Base-by-base conservation (phyloP, 2,888 invertebrate genomes). In the Drosophila pullipes region DNA sequence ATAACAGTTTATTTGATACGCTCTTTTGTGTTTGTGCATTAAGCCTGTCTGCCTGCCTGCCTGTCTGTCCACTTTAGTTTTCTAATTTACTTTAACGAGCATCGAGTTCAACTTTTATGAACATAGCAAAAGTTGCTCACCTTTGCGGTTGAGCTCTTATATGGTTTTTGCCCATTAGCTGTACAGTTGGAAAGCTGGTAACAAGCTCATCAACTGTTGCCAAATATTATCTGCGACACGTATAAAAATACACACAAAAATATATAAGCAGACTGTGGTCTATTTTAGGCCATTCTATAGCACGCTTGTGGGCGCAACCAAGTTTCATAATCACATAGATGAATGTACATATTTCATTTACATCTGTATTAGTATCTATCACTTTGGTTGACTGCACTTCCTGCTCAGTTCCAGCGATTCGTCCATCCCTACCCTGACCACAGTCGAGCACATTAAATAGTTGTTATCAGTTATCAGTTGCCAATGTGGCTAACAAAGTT, bases 1-100 rank as follows among this genome's bases (percentile, higher is more conserved):
- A 79, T 76, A 72, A 66, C 65, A 74, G 74, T 82, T 78, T 60
- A 74, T 74, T 63, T 59, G 49, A 62, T 76, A 52, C 2, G 59
- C 62, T 16, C 66, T 49, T 69, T 69, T 53, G 66, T 41, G 44
- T 52, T 53, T 41, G 18, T 62, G 41, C 64, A 22, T 25, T 33
- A 57, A 1, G 50, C 35, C 53, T 4, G 54, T 9, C 60, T 41
- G 10, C 33, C 50, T 4, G 54, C 6, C 60, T 41, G 10, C 33
- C 50, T 52, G 35, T 50, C 54, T 52, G 35, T 50, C 13, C 31
- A 13, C 44, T 76, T 58, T 39, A 62, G 49, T 67, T 71, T 49
- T 73, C n/a, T 59, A 69, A 72, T 78, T 78, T 67, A 41, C 50
- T 71, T 81, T 78, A 74, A 74, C 63, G 66, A 58, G 49, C 57